A percentile compares a stretch with the other conserved stretches of the same genome.
Conservation (phyloP, 1,140 invertebrate species). For the Scylla paramamosain region DNA sequence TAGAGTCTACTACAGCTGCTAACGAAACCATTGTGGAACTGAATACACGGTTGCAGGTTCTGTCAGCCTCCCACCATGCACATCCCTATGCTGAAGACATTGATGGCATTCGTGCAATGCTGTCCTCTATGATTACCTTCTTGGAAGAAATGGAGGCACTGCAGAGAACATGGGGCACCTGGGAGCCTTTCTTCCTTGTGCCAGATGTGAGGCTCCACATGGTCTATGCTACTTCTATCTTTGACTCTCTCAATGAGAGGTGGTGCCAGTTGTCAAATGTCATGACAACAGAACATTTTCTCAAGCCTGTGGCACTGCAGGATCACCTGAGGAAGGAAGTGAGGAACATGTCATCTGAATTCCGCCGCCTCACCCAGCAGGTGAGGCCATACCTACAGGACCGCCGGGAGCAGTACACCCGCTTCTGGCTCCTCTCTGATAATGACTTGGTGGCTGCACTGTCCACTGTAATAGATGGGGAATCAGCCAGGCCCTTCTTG, state of each 20-base stretch:
- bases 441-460: slow-evolving; percentile 68
- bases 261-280: slow-evolving; percentile 51
- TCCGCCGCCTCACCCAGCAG: slow-evolving; percentile 25
- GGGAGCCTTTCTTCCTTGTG: slow-evolving; percentile 74
- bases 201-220: slow-evolving; percentile 69
- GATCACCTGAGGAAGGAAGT: slow-evolving; percentile 57
- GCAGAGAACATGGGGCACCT: slow-evolving; percentile 60
- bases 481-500: slow-evolving; percentile 66
- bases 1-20: slow-evolving; percentile 60
- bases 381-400: slow-evolving; percentile 63
- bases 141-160: slow-evolving; percentile 60
- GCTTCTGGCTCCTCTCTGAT: slow-evolving; percentile 73
- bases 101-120: slow-evolving; percentile 34
- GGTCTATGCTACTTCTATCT: slow-evolving; percentile 56
- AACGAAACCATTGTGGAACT: slow-evolving; percentile 63
- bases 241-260: slow-evolving; percentile 66
- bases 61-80: slow-evolving; percentile 65
- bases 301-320: slow-evolving; percentile 54
- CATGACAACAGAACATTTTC: slow-evolving; percentile 64
- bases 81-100: slow-evolving; percentile 63
- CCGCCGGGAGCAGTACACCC: slow-evolving; percentile 65
- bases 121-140: slow-evolving; percentile 64
- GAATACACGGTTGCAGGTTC: slow-evolving; percentile 59
- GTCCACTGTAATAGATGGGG: slow-evolving; percentile 65
- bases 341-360: slow-evolving; percentile 30